These are phyloP conservation scores for Etheostoma nigrum DNA, from an alignment of 2,797 vertebrate species.

Conservation along the genomic window DNA sequence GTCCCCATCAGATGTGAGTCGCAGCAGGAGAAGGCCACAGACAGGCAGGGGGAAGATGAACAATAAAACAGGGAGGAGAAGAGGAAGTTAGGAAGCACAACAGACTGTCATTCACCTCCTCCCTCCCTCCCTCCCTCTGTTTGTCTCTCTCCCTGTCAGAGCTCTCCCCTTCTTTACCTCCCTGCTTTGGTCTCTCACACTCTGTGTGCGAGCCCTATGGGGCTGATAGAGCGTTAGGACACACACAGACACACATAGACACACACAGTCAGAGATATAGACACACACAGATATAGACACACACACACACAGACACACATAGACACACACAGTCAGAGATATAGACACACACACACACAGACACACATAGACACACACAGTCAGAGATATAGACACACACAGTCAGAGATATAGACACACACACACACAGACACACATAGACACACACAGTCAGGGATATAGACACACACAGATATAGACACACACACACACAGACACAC, in stretches of 20 bases:
- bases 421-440: background rate
- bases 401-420: background rate
- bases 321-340: constrained; percentile 18
- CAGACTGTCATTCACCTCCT: constrained; percentile 36
- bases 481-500: too few relatives aligned
- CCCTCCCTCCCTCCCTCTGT: background rate
- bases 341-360: too few relatives aligned
- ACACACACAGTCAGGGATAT: background rate
- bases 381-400: too few relatives aligned
- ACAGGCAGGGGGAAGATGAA: background rate
- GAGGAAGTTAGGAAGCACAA: constrained; percentile 29
- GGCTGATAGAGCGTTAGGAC: constrained; percentile 34
- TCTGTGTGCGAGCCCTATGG: constrained; percentile 6
- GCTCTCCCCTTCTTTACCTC: constrained; percentile 2
- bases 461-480: too few relatives aligned
- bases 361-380: too few relatives aligned
- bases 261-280: constrained; percentile 6
- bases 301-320: background rate
- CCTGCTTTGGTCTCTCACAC: background rate
- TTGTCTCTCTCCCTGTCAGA: background rate
- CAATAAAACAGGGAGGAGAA: background rate
- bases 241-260: constrained; percentile 30
- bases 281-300: background rate
- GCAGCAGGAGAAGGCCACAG: constrained; percentile 38
- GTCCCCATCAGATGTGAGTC: constrained; percentile 44